Conservation (phyloP, 1,140 invertebrate species). For the Trachymyrmex cornetzi region DNA sequence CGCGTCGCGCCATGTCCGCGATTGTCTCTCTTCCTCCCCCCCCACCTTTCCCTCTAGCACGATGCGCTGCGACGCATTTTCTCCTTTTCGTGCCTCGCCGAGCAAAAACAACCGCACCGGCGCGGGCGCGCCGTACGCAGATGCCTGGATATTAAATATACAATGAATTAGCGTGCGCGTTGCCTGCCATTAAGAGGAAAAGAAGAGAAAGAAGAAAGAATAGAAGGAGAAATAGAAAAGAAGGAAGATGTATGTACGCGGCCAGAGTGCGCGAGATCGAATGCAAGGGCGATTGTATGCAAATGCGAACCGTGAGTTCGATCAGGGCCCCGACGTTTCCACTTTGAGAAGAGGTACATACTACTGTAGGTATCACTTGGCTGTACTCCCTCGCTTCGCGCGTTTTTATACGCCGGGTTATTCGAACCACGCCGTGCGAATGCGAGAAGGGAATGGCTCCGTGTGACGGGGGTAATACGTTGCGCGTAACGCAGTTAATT, state of each 20-base stretch:
- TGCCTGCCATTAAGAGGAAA: slow-evolving; percentile 44
- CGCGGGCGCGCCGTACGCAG: slow-evolving; percentile 5
- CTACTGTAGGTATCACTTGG: not conserved
- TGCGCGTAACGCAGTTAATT: slow-evolving; percentile 49
- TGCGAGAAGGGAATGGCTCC: slow-evolving; percentile 22
- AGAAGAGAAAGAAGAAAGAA: slow-evolving; percentile 33
- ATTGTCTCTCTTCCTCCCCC: slow-evolving; percentile 36
- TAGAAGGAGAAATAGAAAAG: not conserved
- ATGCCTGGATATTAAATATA: slow-evolving; percentile 66
- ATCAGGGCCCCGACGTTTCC: slow-evolving; percentile 67
- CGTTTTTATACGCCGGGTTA: slow-evolving; percentile 43
- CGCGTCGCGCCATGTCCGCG: slow-evolving; percentile 78
- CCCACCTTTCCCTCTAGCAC: slow-evolving; percentile 14
- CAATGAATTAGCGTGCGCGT: slow-evolving; percentile 66
- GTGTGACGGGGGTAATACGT: slow-evolving; percentile 31
- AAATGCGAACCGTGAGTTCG: slow-evolving; percentile 78
- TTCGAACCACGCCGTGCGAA: slow-evolving; percentile 39
- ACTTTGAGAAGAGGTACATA: slow-evolving; percentile 42
- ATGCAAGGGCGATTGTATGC: slow-evolving; percentile 82
- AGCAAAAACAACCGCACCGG: slow-evolving; percentile 54
- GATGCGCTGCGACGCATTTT: slow-evolving; percentile 49
- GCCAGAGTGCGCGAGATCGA: slow-evolving; percentile 74
- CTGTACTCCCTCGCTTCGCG: not conserved
- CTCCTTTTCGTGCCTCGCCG: slow-evolving; percentile 59
- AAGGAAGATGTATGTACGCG: slow-evolving; percentile 21